Conservation (phyloP, 2,797 vertebrate species). For the Diplodus puntazzo region DNA sequence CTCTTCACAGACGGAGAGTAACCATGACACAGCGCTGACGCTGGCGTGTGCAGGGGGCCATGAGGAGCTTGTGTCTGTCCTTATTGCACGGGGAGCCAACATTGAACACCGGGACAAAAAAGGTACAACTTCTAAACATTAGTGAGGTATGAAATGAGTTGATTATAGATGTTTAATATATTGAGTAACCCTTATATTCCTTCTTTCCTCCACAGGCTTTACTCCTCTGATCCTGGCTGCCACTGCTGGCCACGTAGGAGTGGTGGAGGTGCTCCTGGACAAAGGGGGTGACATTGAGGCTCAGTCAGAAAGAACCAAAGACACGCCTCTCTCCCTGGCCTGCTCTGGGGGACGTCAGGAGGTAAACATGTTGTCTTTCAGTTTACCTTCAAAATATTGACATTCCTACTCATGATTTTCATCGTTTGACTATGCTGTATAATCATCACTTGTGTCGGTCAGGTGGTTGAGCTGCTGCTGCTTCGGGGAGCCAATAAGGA, state of each 20-base stretch:
- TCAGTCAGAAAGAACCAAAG: slow-evolving; percentile 99
- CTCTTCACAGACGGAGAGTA: slow-evolving; percentile 93
- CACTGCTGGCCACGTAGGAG: slow-evolving; percentile 98
- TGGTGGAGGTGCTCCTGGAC: slow-evolving; percentile 98
- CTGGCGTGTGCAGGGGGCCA: slow-evolving; percentile 98
- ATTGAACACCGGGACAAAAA: slow-evolving; percentile 99
- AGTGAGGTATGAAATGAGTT: background rate
- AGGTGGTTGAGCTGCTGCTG: slow-evolving; percentile 98
- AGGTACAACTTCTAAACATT: slow-evolving; percentile 79
- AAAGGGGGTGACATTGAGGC: slow-evolving; percentile 99
- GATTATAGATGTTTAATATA: background rate
- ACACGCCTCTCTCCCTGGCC: slow-evolving; percentile 97
- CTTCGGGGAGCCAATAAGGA: slow-evolving; percentile 99
- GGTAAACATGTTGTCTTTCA: slow-evolving; percentile 76
- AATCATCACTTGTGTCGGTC: slow-evolving; percentile 23
- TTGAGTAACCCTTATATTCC: background rate
- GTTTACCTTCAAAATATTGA: background rate
- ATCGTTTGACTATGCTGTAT: background rate
- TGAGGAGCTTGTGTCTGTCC: slow-evolving; percentile 97
- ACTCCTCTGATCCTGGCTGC: slow-evolving; percentile 98
- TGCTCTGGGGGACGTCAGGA: slow-evolving; percentile 98
- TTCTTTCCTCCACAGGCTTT: slow-evolving; percentile 86
- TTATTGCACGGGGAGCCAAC: slow-evolving; percentile 96
- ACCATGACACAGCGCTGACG: slow-evolving; percentile 98
- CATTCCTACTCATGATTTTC: background rate